Conservation (phyloP, 2,113 vertebrate species). For the Hypanus sabinus region DNA sequence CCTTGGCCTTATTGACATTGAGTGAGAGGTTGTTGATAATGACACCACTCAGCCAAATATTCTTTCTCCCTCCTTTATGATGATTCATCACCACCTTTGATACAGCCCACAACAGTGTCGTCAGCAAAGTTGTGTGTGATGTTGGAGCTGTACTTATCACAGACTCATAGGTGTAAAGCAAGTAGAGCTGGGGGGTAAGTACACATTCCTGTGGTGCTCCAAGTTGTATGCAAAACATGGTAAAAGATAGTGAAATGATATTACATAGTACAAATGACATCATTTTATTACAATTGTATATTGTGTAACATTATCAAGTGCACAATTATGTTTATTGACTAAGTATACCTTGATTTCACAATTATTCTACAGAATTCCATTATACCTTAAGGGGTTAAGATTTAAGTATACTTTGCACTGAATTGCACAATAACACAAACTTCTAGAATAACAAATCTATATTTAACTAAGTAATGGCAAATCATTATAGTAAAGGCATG, state of each 20-base stretch:
- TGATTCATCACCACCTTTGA: too few species aligned
- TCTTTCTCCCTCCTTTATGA: too few species aligned
- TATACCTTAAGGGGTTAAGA: not conserved
- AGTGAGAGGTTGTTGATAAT: too few species aligned
- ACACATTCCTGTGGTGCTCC: too few species aligned
- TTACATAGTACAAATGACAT: not conserved
- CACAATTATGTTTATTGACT: not conserved
- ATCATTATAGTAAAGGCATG: not conserved
- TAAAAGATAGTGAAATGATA: not conserved
- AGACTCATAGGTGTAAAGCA: too few species aligned
- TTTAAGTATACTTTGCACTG: not conserved
- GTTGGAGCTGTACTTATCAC: too few species aligned
- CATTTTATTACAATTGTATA: not conserved
- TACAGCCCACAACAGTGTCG: too few species aligned
- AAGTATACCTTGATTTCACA: not conserved
- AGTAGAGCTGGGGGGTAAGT: too few species aligned
- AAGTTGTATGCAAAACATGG: not conserved
- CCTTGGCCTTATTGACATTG: too few species aligned
- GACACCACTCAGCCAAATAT: too few species aligned
- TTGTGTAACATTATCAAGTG: not conserved
- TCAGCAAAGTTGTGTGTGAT: too few species aligned
- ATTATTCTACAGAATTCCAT: not conserved
- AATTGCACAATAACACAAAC: not conserved
- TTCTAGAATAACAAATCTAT: not conserved
- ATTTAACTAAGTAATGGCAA: not conserved